phyloP scores from a whole-genome alignment of 2,113 vertebrate genomes.

The Parus major region DNA sequence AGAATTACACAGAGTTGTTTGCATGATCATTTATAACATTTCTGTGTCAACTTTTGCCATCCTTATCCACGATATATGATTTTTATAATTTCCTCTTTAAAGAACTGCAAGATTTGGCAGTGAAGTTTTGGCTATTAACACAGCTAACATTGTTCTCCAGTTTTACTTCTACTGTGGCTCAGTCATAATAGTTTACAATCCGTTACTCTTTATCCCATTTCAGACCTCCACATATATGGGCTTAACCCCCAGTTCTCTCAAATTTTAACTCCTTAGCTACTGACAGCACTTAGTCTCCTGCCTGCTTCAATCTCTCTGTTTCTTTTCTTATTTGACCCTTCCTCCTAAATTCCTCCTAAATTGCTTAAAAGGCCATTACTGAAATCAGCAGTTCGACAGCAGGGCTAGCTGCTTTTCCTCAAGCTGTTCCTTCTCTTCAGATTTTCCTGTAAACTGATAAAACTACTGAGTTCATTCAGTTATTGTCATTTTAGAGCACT shows the following conservation, averaged over 20 bases:
- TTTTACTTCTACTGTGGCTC: not conserved
- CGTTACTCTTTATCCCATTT: conserved; percentile 3
- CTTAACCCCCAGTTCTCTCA: not conserved
- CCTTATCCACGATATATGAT: not conserved
- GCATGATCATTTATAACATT: not conserved
- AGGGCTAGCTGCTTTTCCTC: not conserved
- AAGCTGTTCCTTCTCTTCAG: not conserved
- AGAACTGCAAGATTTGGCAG: not conserved
- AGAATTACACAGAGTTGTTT: not conserved
- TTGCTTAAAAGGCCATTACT: not conserved
- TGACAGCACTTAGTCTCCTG: not conserved
- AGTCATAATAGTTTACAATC: not conserved
- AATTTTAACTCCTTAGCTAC: conserved; percentile 24
- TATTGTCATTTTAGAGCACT: conserved; percentile 26
- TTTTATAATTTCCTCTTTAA: conserved; percentile 14
- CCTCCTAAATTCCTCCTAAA: not conserved
- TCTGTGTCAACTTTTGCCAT: not conserved
- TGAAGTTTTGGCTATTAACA: not conserved
- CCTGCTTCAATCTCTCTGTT: not conserved
- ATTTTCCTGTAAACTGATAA: conserved; percentile 9
- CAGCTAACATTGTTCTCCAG: not conserved
- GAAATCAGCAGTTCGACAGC: not conserved
- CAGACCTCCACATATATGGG: not conserved
- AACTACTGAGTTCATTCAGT: conserved; percentile 41
- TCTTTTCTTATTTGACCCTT: conserved; percentile 2